phyloP scores from a whole-genome alignment of 2,888 invertebrate genomes.

The Patella pellucida region DNA sequence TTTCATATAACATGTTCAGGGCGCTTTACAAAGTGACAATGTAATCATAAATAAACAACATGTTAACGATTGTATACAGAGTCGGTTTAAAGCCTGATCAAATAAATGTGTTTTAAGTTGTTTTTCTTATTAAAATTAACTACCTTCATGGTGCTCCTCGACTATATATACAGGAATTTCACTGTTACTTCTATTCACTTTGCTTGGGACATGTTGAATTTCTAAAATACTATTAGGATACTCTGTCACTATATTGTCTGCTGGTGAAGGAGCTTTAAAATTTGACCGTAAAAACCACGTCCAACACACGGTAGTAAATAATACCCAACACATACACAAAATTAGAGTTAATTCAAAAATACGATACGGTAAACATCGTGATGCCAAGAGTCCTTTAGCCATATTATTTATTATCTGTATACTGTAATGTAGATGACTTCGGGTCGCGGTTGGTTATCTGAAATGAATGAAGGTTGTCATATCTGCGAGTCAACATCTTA shows the following conservation, averaged over 20 bases:
- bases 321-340: not conserved
- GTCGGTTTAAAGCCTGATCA: too few species aligned
- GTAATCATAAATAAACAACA: too few species aligned
- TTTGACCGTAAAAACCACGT: not conserved
- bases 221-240: not conserved
- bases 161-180: conserved; percentile 37
- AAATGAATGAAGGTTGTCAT: too few species aligned
- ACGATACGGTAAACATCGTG: not conserved
- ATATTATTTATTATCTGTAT: not conserved
- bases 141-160: conserved; percentile 52
- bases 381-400: not conserved
- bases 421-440: too few species aligned
- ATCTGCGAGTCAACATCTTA: too few species aligned
- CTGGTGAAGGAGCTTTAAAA: not conserved
- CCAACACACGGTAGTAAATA: not conserved
- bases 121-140: not conserved
- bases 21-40: too few species aligned
- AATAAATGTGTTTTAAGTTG: too few species aligned
- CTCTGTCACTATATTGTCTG: not conserved
- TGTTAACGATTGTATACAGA: too few species aligned
- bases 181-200: not conserved
- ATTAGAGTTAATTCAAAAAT: not conserved
- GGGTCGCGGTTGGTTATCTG: too few species aligned
- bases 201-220: not conserved
- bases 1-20: too few species aligned